Percentiles rank a stretch among this genome's conserved stretches.
phyloP scores from a whole-genome alignment of 2,888 invertebrate genomes.

The Marronus borbonicus region DNA sequence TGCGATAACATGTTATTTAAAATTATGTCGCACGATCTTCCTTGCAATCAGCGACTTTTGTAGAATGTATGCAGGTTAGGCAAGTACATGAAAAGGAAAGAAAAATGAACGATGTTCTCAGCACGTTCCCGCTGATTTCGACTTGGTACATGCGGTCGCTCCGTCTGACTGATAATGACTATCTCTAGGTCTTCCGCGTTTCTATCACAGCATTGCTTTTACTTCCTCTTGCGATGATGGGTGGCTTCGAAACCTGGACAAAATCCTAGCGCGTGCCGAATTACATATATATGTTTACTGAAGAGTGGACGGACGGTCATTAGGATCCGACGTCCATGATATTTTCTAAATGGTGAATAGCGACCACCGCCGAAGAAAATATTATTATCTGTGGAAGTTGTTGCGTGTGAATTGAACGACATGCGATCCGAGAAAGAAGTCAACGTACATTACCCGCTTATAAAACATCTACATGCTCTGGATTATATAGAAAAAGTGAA shows the following conservation, averaged over 20 bases:
- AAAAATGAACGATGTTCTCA: constrained; percentile 34
- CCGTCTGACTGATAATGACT: constrained; percentile 52
- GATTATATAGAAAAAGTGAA: constrained; percentile 44
- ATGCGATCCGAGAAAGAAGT: constrained; percentile 41
- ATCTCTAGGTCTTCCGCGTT: constrained; percentile 52
- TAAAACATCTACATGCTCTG: constrained; percentile 17
- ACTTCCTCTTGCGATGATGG: constrained; percentile 45
- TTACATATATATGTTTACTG: constrained; percentile 54
- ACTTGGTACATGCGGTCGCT: constrained; percentile 49
- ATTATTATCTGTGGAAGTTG: constrained; percentile 32
- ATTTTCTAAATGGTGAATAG: constrained; percentile 46
- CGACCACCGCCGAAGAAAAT: constrained; percentile 31
- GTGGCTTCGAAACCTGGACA: constrained; percentile 35
- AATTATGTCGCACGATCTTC: constrained; percentile 35
- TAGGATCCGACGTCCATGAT: constrained; percentile 38
- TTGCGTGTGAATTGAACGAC: constrained; percentile 43
- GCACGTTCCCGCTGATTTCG: constrained; percentile 42
- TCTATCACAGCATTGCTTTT: constrained; percentile 47
- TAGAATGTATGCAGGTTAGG: background rate
- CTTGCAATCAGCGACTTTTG: constrained; percentile 13
- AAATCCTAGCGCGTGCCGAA: constrained; percentile 54
- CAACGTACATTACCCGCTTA: constrained; percentile 33
- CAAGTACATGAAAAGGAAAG: constrained; percentile 6
- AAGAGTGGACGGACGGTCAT: constrained; percentile 49
- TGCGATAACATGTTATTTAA: constrained; percentile 17